phyloP scores from a whole-genome alignment of 1,140 invertebrate genomes.

The Diachasmimorpha longicaudata region DNA sequence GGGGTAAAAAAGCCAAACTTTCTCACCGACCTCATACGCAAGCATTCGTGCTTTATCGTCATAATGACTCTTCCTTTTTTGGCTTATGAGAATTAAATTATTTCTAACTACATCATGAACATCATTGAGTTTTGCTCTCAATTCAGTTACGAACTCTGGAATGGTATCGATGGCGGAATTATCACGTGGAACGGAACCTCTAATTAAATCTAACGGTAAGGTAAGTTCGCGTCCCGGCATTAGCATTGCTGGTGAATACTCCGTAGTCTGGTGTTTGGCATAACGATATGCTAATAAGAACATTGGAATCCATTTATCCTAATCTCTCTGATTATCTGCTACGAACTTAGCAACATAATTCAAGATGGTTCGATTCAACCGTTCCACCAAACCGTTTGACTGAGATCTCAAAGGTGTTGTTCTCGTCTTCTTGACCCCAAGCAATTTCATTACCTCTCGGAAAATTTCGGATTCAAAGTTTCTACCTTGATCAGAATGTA shows the following conservation, averaged over 20 bases:
- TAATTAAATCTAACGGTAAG: not conserved
- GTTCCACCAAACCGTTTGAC: too few species aligned
- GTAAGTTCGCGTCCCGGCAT: constrained; percentile 1
- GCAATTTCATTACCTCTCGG: constrained; percentile 31
- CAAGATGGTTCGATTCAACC: constrained; percentile 30
- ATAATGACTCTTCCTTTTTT: constrained; percentile 17
- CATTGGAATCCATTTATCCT: constrained; percentile 20
- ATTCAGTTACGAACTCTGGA: not conserved
- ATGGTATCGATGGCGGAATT: not conserved
- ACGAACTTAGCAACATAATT: not conserved
- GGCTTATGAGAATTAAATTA: not conserved
- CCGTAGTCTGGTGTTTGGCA: constrained; percentile 14
- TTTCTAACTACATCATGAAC: constrained; percentile 2
- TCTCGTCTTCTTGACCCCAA: constrained; percentile 38
- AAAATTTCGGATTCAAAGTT: constrained; percentile 53
- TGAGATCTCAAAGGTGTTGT: constrained; percentile 54
- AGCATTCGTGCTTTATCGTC: not conserved
- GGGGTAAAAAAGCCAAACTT: constrained; percentile 26
- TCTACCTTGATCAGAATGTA: constrained; percentile 45
- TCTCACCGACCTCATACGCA: too few species aligned
- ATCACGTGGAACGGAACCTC: not conserved
- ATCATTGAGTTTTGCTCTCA: not conserved
- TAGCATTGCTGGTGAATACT: constrained; percentile 16
- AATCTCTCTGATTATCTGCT: constrained; percentile 3
- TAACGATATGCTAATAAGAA: constrained; percentile 19